Conservation (phyloP, 2,113 vertebrate species). For the Corythoichthys intestinalis region DNA sequence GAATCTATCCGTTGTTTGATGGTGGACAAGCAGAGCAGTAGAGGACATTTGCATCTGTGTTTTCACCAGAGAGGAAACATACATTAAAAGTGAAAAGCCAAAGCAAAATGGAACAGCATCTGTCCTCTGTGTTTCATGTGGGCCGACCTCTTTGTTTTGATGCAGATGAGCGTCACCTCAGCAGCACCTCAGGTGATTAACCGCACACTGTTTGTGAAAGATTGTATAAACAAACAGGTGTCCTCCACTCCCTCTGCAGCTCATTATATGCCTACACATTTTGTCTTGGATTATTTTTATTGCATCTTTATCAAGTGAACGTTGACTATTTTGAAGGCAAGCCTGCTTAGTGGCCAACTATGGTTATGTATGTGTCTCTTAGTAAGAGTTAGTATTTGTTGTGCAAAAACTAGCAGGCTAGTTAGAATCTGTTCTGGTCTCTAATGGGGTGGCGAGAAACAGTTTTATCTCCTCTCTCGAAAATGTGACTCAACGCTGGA, state of each 20-base stretch:
- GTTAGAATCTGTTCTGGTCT: slow-evolving; percentile 41
- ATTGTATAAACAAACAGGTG: slow-evolving; percentile 67
- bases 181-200: slow-evolving; percentile 67
- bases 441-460: slow-evolving; percentile 58
- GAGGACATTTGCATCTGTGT: slow-evolving; percentile 58
- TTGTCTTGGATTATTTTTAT: slow-evolving; percentile 44
- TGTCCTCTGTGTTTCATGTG: slow-evolving; percentile 59
- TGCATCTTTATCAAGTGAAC: slow-evolving; percentile 42
- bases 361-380: slow-evolving; percentile 8
- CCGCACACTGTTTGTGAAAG: slow-evolving; percentile 50
- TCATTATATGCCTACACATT: slow-evolving; percentile 62
- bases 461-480: slow-evolving; percentile 39
- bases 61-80: slow-evolving; percentile 18
- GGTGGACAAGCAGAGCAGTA: slow-evolving; percentile 47
- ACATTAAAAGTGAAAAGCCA: slow-evolving; percentile 53
- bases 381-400: slow-evolving; percentile 28
- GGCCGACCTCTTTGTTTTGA: slow-evolving; percentile 56
- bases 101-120: slow-evolving; percentile 53
- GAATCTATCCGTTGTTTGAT: slow-evolving; percentile 18
- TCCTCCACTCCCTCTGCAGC: slow-evolving; percentile 63
- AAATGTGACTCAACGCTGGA: slow-evolving; percentile 49
- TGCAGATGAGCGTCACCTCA: slow-evolving; percentile 57
- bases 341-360: slow-evolving; percentile 14
- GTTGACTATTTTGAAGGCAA: slow-evolving; percentile 37
- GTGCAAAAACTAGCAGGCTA: slow-evolving; percentile 39